phyloP scores from a whole-genome alignment of 2,113 vertebrate species.

The Lepus europaeus region DNA sequence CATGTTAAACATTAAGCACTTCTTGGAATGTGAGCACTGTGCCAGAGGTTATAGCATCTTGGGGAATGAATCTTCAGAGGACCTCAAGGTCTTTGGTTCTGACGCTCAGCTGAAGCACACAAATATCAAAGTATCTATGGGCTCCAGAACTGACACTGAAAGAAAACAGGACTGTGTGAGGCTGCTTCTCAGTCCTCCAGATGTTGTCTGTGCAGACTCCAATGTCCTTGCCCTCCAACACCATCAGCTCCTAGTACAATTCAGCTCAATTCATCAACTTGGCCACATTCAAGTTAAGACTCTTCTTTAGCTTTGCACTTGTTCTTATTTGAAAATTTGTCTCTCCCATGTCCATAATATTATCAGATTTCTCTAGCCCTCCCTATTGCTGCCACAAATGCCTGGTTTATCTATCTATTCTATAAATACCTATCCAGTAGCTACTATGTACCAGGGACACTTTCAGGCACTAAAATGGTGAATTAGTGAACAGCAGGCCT shows the following conservation, averaged over 20 bases:
- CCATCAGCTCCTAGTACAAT: not conserved
- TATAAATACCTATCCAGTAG: not conserved
- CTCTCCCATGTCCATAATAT: not conserved
- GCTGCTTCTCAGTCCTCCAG: not conserved
- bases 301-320: not conserved
- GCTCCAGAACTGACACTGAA: not conserved
- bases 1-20: slow-evolving; percentile 87
- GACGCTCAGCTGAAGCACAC: not conserved
- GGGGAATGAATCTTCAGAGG: slow-evolving; percentile 52
- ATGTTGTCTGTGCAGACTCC: not conserved
- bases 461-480: not conserved
- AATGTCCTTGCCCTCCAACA: not conserved
- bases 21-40: slow-evolving; percentile 67
- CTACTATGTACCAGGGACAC: not conserved
- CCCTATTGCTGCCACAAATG: not conserved
- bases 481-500: not conserved
- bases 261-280: not conserved
- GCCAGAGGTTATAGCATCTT: slow-evolving; percentile 63
- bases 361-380: not conserved
- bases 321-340: not conserved
- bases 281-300: not conserved
- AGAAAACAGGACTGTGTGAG: not conserved
- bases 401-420: not conserved
- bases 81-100: slow-evolving; percentile 63
- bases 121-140: not conserved